Percentiles rank a stretch among this genome's conserved stretches.
phyloP scores from a whole-genome alignment of 1,140 invertebrate genomes.

The Thrips palmi region DNA sequence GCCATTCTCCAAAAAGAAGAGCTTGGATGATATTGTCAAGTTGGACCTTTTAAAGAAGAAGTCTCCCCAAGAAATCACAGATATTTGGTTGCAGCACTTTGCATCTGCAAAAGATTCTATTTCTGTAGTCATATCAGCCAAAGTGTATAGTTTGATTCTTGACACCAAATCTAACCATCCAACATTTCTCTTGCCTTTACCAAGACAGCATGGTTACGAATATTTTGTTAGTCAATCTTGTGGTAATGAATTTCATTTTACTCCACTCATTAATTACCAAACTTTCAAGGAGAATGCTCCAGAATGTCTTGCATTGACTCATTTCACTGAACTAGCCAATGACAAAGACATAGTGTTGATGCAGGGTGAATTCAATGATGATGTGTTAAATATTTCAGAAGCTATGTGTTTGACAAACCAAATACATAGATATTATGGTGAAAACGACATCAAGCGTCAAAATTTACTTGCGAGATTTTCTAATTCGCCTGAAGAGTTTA shows the following conservation, averaged over 20 bases:
- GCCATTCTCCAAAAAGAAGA: too few relatives aligned
- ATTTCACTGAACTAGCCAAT: conserved; percentile 61
- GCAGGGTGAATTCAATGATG: conserved; percentile 73
- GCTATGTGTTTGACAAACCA: conserved; percentile 73
- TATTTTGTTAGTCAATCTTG: conserved; percentile 67
- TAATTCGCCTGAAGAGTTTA: conserved; percentile 50
- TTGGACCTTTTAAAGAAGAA: conserved; percentile 55
- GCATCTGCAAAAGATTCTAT: conserved; percentile 55
- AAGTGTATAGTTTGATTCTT: conserved; percentile 37
- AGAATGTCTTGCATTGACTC: conserved; percentile 64
- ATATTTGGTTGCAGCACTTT: conserved; percentile 68
- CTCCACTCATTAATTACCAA: conserved; percentile 74
- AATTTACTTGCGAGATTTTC: conserved; percentile 53
- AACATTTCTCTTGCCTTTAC: conserved; percentile 66
- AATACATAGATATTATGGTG: conserved; percentile 65
- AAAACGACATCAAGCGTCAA: conserved; percentile 38
- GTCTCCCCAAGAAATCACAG: conserved; percentile 46
- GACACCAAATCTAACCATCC: conserved; percentile 35
- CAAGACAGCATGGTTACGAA: conserved; percentile 68
- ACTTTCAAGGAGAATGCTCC: conserved; percentile 81
- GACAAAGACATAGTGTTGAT: conserved; percentile 67
- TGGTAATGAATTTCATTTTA: conserved; percentile 63
- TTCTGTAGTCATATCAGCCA: conserved; percentile 42
- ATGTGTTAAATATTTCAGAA: conserved; percentile 54
- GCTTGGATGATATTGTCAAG: conserved; percentile 62